Evolutionary conservation across 2,888 invertebrate species (phyloP).

Genomic region (Scrobipalpa costella): DNA sequence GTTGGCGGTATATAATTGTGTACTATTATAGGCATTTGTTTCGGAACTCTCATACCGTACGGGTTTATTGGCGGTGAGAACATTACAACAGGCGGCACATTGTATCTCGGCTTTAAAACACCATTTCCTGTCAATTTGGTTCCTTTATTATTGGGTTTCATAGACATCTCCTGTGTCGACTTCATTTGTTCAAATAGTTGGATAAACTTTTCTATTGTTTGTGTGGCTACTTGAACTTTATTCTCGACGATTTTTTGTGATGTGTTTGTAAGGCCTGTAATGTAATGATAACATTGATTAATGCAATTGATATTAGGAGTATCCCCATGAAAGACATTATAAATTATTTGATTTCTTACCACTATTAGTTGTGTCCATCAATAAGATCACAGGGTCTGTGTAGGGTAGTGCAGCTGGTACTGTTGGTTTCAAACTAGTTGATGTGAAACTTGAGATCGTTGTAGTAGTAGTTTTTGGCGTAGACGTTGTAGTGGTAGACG

Average conservation of each 20-base stretch:
- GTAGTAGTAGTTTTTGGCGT: too few species aligned
- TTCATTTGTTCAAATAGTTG: constrained; percentile 54
- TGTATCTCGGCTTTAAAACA: background rate
- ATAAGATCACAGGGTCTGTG: too few species aligned
- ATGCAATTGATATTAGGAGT: background rate
- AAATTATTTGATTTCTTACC: too few species aligned
- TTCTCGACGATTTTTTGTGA: constrained; percentile 21
- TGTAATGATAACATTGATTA: background rate
- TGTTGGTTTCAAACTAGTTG: too few species aligned
- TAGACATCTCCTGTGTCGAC: constrained; percentile 30
- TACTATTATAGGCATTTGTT: constrained; percentile 9
- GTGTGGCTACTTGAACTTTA: constrained; percentile 36
- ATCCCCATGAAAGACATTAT: too few species aligned
- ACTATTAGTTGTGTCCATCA: too few species aligned
- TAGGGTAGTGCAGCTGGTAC: too few species aligned
- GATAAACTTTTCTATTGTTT: constrained; percentile 51
- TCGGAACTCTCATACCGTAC: background rate
- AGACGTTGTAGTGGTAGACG: background rate
- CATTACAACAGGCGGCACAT: background rate
- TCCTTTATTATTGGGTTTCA: constrained; percentile 33
- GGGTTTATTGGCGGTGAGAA: background rate
- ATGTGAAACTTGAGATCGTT: too few species aligned
- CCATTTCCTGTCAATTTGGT: background rate
- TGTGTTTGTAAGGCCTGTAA: constrained; percentile 12
- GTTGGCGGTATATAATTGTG: background rate